Percentiles rank a stretch among this genome's conserved stretches.
Conservation (phyloP, 2,113 vertebrate species). For the Brachyistius frenatus region DNA sequence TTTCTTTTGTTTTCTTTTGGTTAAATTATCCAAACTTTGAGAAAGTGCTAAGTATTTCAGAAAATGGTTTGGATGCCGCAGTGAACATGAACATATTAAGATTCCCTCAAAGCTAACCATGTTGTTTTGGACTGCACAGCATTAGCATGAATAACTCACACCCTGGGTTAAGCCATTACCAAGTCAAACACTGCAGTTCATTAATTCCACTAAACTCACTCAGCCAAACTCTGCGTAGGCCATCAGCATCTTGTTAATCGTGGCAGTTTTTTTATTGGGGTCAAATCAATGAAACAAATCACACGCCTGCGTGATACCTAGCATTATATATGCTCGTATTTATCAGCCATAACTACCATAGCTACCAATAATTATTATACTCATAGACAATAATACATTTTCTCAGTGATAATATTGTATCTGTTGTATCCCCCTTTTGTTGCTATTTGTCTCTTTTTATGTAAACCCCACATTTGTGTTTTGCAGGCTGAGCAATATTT, state of each 20-base stretch:
- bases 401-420: background rate
- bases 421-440: background rate
- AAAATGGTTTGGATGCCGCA: background rate
- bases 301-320: background rate
- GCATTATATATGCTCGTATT: background rate
- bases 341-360: constrained; percentile 1
- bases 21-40: background rate
- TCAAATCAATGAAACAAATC: constrained; percentile 19
- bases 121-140: background rate
- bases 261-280: constrained; percentile 16
- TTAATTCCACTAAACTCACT: constrained; percentile 33
- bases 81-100: background rate
- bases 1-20: background rate
- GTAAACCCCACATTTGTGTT: background rate
- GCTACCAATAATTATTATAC: background rate
- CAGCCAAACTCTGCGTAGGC: constrained; percentile 3
- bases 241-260: background rate
- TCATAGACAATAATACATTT: background rate
- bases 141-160: background rate
- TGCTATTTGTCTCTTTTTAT: background rate
- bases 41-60: background rate
- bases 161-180: background rate
- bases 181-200: constrained; percentile 20
- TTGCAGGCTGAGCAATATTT: constrained; percentile 26
- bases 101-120: background rate